Conservation (phyloP, 2,113 vertebrate species). For the Gymnorhina tibicen region DNA sequence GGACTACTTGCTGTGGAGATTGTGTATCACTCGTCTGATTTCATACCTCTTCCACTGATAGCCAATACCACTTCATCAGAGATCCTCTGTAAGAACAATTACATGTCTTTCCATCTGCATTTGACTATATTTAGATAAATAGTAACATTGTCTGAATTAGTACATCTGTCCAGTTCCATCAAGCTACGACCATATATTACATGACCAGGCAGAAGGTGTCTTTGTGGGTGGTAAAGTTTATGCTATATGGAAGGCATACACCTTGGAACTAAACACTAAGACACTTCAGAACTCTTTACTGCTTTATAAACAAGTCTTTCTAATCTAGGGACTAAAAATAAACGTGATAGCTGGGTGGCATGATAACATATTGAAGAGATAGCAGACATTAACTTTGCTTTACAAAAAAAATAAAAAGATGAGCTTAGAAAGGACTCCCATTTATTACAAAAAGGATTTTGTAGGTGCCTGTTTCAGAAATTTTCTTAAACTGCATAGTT, state of each 20-base stretch:
- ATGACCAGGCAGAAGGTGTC: not conserved
- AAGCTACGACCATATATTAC: not conserved
- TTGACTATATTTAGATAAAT: not conserved
- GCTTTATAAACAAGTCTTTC: not conserved
- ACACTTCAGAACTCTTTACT: not conserved
- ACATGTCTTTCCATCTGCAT: not conserved
- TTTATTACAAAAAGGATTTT: not conserved
- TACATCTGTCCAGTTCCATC: not conserved
- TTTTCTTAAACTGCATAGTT: not conserved
- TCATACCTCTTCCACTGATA: not conserved
- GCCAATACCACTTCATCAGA: not conserved
- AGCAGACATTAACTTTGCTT: not conserved
- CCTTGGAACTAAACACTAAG: not conserved
- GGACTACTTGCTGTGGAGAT: not conserved
- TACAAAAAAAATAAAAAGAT: not conserved
- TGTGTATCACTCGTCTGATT: not conserved
- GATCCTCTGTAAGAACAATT: not conserved
- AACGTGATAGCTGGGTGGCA: fast-evolving
- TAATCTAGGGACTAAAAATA: not conserved
- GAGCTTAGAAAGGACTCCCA: not conserved
- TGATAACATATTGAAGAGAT: not conserved
- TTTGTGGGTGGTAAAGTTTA: not conserved
- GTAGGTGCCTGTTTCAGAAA: not conserved
- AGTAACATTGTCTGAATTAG: not conserved
- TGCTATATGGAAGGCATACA: not conserved